Evolutionary conservation across 2,113 vertebrate genomes (phyloP).

Genomic region (Oceanites oceanicus): DNA sequence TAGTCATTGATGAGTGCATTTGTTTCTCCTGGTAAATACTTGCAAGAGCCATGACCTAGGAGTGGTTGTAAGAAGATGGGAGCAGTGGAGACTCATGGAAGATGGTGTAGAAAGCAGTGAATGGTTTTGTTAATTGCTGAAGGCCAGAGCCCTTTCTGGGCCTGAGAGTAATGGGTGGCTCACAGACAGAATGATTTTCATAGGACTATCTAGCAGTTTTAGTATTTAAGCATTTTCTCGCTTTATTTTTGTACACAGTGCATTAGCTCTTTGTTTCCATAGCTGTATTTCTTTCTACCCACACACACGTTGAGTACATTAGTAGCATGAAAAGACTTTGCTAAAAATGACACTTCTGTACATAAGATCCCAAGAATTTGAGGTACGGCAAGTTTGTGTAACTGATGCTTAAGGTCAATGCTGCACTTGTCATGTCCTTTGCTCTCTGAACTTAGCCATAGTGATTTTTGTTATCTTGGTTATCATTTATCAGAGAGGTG

Average conservation of each 20-base stretch:
- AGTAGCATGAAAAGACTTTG: background rate
- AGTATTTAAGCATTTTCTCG: background rate
- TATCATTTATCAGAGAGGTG: background rate
- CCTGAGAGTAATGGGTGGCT: background rate
- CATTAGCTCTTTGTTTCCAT: background rate
- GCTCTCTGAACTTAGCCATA: background rate
- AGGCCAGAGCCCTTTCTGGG: background rate
- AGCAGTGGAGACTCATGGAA: background rate
- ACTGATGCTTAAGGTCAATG: background rate
- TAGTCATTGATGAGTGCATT: background rate
- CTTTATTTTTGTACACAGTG: background rate
- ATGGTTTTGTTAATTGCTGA: background rate
- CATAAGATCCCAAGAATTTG: background rate
- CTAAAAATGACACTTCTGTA: background rate
- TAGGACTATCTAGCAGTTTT: background rate
- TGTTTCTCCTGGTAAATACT: background rate
- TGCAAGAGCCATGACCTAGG: background rate
- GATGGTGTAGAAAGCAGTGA: background rate
- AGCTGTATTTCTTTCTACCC: background rate
- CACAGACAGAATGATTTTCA: background rate
- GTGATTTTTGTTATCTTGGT: background rate
- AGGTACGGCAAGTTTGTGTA: background rate
- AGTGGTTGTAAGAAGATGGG: background rate
- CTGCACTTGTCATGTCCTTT: background rate
- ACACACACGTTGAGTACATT: background rate